Evolutionary conservation across 2,888 invertebrate species (phyloP), one percentile per base, ranked within the genome.

Genomic region (Eupithecia inturbata): DNA sequence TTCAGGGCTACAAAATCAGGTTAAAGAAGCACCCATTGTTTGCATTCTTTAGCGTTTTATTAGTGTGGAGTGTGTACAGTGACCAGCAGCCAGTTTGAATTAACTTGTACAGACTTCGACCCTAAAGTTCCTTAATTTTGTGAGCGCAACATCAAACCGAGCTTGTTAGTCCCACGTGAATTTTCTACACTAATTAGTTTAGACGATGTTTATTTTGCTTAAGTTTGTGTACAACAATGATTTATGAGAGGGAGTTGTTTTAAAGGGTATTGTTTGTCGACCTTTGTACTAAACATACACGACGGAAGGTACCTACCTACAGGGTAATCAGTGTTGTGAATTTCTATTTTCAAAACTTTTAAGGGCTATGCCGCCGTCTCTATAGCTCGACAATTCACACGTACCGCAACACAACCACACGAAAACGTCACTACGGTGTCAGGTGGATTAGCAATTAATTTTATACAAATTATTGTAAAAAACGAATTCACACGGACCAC

Each of bases 151-250:
- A 93, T 93, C 93, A 93, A 93, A 92, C 93, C 93, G 89, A 92
- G 90, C 93, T 93, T 90, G 91, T 89, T 87, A 91, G 92, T 92
- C 93, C 93, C 93, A 91, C 90, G 91, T 92, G 93, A 92, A 92
- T 93, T 93, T 92, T 91, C 91, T 90, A 89, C 91, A 89, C 92
- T 93, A 93, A 93, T 93, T 92, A 93, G 92, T 92, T 93, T 89
- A 85, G 84, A 86, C 88, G 85, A 89, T 93, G 93, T 93, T 92
- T 93, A 93, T 93, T 93, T 92, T 91, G 89, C 89, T 88, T 87
- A 87, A 91, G 91, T 92, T 92, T 89, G 86, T 86, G 86, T 85
- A 86, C 88, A 86, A 87, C 87, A 86, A 91, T 92, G 92, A 92
- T 92, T 92, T 92, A 92, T 91, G 87, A 82, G 84, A 79, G 84